Conservation (phyloP, 2,113 vertebrate species). For the Spermophilus dauricus region DNA sequence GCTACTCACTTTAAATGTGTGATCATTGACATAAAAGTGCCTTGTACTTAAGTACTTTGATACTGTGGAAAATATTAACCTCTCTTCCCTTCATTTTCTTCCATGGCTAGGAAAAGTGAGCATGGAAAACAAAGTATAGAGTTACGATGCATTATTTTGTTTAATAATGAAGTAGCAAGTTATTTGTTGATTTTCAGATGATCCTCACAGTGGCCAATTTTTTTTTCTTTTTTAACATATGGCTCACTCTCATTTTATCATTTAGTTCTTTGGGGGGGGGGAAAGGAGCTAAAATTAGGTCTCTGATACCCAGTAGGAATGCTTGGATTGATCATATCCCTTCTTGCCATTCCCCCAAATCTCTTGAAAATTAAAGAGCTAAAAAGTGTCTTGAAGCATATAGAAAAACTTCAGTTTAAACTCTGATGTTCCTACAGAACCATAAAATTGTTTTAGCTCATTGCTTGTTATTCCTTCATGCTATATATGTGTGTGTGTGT, state of each 20-base stretch:
- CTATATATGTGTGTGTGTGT: not conserved
- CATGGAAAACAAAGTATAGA: not conserved
- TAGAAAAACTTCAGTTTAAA: constrained; percentile 7
- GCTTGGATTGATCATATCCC: not conserved
- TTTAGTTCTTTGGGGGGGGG: not conserved
- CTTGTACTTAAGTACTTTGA: not conserved
- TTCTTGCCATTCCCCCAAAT: rapidly evolving
- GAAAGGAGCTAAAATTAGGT: not conserved
- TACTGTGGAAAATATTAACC: not conserved
- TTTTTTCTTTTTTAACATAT: not conserved
- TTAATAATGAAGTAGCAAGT: not conserved
- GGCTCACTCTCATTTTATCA: not conserved
- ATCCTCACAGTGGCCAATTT: not conserved
- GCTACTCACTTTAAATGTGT: not conserved
- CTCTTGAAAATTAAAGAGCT: not conserved
- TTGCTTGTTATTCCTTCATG: not conserved
- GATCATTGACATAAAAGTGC: not conserved
- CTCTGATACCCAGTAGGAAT: not conserved
- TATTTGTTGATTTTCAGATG: not conserved
- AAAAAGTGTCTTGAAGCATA: not conserved
- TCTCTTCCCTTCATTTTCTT: not conserved
- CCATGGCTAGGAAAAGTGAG: not conserved
- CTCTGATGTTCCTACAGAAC: not conserved
- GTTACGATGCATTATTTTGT: not conserved
- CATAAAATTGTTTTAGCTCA: not conserved